A percentile compares a stretch with the other conserved stretches of the same genome.
These are phyloP conservation scores for Tretioscincus oriximinensis DNA, from an alignment of 2,113 vertebrate species.

Conservation along the genomic window DNA sequence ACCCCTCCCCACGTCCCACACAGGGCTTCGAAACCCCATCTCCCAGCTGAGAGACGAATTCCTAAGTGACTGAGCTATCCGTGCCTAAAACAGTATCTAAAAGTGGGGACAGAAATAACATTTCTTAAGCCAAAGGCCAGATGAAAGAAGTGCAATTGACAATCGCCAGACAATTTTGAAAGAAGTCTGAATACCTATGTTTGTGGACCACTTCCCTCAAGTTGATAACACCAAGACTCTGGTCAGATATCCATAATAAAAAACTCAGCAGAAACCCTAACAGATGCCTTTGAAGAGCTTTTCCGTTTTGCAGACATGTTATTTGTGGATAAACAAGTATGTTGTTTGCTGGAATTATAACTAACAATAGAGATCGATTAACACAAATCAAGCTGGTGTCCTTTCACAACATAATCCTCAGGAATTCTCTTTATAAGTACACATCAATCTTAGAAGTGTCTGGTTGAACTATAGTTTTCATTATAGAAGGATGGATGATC, in stretches of 20 bases:
- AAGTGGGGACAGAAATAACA: no score
- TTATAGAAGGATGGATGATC: constrained; percentile 13
- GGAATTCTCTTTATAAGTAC: constrained; percentile 3
- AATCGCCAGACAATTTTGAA: no score
- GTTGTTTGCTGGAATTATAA: neutral
- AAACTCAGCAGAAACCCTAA: neutral
- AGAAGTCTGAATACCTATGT: no score
- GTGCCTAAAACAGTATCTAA: no score
- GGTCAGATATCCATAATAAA: neutral
- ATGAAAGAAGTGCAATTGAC: no score
- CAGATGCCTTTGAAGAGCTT: neutral
- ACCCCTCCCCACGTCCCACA: no score
- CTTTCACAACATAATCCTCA: constrained; percentile 16
- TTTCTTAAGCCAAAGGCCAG: no score
- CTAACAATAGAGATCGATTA: neutral
- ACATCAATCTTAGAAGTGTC: constrained; percentile 23
- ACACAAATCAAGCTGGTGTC: neutral
- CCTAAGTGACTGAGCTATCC: no score
- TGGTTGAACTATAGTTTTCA: neutral
- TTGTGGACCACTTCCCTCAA: neutral
- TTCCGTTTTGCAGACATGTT: constrained; percentile 2
- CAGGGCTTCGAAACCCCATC: no score
- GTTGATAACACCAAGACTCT: neutral
- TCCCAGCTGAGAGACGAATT: no score
- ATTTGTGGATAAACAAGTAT: neutral